Percentiles rank a stretch among this genome's conserved stretches.
Conservation (phyloP, 2,113 vertebrate species). For the Tapirus terrestris region DNA sequence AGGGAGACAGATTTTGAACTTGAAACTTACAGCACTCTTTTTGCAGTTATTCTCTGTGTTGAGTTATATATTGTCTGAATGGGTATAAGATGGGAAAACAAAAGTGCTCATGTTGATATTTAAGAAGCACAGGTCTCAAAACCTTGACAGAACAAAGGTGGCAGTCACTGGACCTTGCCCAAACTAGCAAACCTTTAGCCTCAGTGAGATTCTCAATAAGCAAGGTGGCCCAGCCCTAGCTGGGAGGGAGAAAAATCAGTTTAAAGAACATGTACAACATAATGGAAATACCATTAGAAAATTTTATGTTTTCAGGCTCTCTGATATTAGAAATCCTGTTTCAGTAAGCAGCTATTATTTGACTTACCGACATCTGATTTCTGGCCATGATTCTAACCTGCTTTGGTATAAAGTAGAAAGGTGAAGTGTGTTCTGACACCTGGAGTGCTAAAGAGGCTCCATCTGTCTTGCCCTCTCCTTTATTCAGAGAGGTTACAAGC, state of each 20-base stretch:
- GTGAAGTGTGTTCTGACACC: background rate
- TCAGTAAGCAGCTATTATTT: background rate
- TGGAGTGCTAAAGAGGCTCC: background rate
- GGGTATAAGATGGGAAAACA: background rate
- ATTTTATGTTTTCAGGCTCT: background rate
- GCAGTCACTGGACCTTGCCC: background rate
- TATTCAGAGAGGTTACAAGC: background rate
- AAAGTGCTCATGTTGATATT: background rate
- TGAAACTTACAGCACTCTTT: background rate
- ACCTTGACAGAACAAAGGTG: background rate
- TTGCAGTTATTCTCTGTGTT: background rate
- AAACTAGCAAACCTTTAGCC: background rate
- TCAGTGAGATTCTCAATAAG: no score
- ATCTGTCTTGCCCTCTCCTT: background rate
- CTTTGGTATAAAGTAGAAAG: background rate
- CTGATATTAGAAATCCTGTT: background rate
- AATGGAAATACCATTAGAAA: background rate
- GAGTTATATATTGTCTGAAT: background rate
- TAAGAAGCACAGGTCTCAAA: background rate
- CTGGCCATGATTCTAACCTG: background rate
- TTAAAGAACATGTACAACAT: background rate
- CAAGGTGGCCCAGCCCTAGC: fast-evolving
- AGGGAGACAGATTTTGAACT: background rate
- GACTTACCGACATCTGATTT: background rate
- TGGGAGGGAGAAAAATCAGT: background rate